A percentile compares a stretch with the other conserved stretches of the same genome.
These are phyloP conservation scores for Gymnarchus niloticus DNA, from an alignment of 2,113 vertebrate species.

Conservation along the genomic window DNA sequence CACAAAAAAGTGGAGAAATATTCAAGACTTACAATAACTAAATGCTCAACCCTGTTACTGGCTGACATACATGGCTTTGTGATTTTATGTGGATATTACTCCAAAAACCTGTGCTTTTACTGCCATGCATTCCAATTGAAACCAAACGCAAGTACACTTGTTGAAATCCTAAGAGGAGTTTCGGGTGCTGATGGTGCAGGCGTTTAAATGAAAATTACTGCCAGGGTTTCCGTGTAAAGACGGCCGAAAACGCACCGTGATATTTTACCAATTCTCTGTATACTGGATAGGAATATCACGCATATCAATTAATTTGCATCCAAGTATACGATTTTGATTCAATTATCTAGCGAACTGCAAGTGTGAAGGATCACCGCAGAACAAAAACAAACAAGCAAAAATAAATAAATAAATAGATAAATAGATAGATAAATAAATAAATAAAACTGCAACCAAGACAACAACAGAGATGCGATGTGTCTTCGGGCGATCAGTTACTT, in stretches of 20 bases:
- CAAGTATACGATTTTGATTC: not conserved
- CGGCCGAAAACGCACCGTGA: not conserved
- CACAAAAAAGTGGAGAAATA: not conserved
- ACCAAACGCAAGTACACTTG: not conserved
- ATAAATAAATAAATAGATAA: too few species aligned
- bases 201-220: not conserved
- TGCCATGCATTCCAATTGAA: not conserved
- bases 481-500: not conserved
- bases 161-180: not conserved
- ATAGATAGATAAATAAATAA: too few species aligned
- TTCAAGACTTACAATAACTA: not conserved
- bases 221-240: not conserved
- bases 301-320: not conserved
- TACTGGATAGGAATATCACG: not conserved
- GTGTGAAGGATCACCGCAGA: not conserved
- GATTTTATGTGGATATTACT: not conserved
- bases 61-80: not conserved
- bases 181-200: not conserved
- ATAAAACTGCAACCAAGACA: not conserved
- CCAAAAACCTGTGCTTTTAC: not conserved
- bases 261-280: not conserved
- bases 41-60: not conserved
- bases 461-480: not conserved
- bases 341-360: not conserved
- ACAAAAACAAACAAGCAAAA: not conserved